A percentile compares a stretch with the other conserved stretches of the same genome.
phyloP scores from a whole-genome alignment of 64 coral and sea anemone genomes.

The Porites australiensis region DNA sequence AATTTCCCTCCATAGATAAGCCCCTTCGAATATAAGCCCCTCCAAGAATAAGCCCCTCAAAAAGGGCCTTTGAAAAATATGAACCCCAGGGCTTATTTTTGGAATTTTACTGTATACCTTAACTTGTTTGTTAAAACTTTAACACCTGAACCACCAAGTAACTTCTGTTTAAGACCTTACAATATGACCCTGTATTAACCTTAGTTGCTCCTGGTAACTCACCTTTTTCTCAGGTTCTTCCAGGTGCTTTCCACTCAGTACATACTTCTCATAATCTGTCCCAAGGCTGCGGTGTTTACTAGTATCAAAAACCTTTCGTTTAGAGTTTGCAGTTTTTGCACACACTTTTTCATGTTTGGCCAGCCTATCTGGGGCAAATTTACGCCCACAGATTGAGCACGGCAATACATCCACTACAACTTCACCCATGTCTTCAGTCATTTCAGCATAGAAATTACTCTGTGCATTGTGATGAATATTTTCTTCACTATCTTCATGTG shows the following conservation, averaged over 20 bases:
- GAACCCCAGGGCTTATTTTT: no score
- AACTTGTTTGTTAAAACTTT: no score
- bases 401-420: slow-evolving; percentile 61
- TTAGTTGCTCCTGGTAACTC: not conserved
- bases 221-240: slow-evolving; percentile 82
- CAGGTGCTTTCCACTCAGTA: slow-evolving; percentile 72
- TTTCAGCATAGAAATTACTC: slow-evolving; percentile 73
- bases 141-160: no score
- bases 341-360: slow-evolving; percentile 89
- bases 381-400: slow-evolving; percentile 92
- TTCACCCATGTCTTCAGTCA: slow-evolving; percentile 39
- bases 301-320: slow-evolving; percentile 88
- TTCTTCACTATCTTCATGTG: slow-evolving; percentile 38
- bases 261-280: slow-evolving; percentile 84
- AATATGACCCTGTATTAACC: no score
- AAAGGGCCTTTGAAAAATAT: no score
- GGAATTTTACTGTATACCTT: no score
- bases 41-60: no score
- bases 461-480: not conserved
- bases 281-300: slow-evolving; percentile 82
- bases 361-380: slow-evolving; percentile 87
- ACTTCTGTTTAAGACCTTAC: no score
- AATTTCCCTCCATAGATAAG: no score
- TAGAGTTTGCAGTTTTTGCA: slow-evolving; percentile 60
- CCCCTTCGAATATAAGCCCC: no score